Base-by-base conservation (phyloP, 2,888 invertebrate genomes). In the Epiblema foenella region DNA sequence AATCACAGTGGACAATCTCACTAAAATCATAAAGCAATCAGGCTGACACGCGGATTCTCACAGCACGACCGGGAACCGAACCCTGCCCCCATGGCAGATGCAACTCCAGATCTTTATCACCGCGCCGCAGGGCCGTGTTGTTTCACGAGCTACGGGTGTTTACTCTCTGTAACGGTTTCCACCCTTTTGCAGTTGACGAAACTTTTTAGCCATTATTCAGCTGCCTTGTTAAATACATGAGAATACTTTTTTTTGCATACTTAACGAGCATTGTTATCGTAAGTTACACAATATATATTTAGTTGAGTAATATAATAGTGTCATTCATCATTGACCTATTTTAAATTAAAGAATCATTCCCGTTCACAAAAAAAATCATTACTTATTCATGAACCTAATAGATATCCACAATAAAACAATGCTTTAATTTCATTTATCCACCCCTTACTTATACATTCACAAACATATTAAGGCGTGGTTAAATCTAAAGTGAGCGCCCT, bases 21-120 rank as follows among this genome's bases (percentile, higher is more conserved):
- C 88, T 87, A 82, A 87, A 89, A 89, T 89, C 85, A 88, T 88
- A 89, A 89, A 86, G 86, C 85, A 90, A 91, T 90, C 87, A 87
- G 76, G 75, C 76, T 73, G 77, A 78, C 75, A 51, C 65, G 78
- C 78, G 75, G 80, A 84, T 90, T 90, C 91, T 89, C 91, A 91
- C 89, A 89, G 85, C 78, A 85, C 87, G 88, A 87, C 89, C 89
- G 89, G 88, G 85, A 89, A 88, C 89, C 90, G 87, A 87, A 83
- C 85, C 87, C 84, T 79, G 77, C 79, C 79, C 79, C 76, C 75
- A 75, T 78, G 76, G 90, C 93, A 93, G 93, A 93, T 92, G 92
- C 89, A 88, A 84, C 85, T 73, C 77, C 75, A 89, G 93, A 93
- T 93, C 87, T 90, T n/a, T 93, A 90, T 87, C 89, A 84, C 76